phyloP scores from a whole-genome alignment of 2,797 vertebrate species.

The Sebastes aleutianus region DNA sequence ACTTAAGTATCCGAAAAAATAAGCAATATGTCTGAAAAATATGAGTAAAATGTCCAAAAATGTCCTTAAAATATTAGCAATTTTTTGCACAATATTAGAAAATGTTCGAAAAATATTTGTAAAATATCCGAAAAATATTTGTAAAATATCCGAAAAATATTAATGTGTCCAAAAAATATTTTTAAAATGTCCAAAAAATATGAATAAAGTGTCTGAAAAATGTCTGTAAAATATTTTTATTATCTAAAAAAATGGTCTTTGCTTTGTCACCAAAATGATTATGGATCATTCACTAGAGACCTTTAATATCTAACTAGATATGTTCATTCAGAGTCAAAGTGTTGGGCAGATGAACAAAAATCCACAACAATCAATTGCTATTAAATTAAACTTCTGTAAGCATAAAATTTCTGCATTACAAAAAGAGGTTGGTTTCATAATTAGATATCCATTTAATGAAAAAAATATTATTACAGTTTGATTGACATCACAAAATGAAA shows the following conservation, averaged over 20 bases:
- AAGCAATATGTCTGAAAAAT: too few species aligned
- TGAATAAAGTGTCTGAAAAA: too few species aligned
- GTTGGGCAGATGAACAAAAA: neutral
- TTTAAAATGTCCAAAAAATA: too few species aligned
- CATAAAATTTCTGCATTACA: neutral
- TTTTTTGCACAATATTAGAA: too few species aligned
- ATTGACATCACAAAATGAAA: conserved; percentile 10
- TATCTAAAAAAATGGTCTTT: too few species aligned
- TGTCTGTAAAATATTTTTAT: neutral
- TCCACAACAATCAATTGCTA: neutral
- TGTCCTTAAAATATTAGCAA: neutral
- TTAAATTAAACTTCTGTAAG: neutral
- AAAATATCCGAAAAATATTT: too few species aligned
- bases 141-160: too few species aligned
- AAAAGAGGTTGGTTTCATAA: neutral
- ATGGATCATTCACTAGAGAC: too few species aligned
- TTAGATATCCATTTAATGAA: neutral
- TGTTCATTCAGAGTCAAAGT: neutral
- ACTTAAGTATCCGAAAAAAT: too few species aligned
- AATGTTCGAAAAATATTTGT: too few species aligned
- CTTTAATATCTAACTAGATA: neutral
- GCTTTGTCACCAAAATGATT: too few species aligned
- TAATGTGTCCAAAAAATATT: too few species aligned
- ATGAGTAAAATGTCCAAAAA: neutral
- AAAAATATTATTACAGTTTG: neutral